phyloP scores from a whole-genome alignment of 2,113 vertebrate species.

The Fregetta grallaria region DNA sequence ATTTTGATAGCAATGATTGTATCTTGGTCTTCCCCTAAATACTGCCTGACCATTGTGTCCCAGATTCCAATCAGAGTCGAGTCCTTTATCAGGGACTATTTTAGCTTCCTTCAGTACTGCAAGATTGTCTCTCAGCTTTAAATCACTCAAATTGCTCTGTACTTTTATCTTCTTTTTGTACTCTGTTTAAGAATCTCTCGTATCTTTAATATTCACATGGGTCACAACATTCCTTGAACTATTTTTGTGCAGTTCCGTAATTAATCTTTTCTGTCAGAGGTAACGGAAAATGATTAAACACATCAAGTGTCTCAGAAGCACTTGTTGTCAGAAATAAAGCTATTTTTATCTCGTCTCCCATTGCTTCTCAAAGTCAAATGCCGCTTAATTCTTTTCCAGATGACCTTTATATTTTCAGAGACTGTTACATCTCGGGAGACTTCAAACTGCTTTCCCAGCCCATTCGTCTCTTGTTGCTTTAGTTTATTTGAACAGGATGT shows the following conservation, averaged over 20 bases:
- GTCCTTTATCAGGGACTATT: constrained; percentile 27
- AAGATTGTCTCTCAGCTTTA: constrained; percentile 16
- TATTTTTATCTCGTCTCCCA: constrained; percentile 45
- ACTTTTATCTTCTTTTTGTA: constrained; percentile 62
- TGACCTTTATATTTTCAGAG: constrained; percentile 59
- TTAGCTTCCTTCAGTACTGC: neutral
- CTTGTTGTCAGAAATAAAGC: constrained; percentile 62
- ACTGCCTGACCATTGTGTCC: neutral
- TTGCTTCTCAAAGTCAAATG: constrained; percentile 41
- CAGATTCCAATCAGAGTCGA: neutral
- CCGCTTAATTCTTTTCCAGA: constrained; percentile 25
- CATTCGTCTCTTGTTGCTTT: neutral
- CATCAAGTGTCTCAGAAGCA: constrained; percentile 61
- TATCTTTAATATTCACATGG: constrained; percentile 61
- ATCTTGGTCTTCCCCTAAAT: neutral
- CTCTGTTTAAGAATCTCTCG: constrained; percentile 42
- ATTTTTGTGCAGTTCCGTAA: constrained; percentile 51
- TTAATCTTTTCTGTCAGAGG: constrained; percentile 65
- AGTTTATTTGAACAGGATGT: neutral
- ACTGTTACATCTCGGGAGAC: neutral
- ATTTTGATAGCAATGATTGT: neutral
- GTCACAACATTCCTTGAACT: constrained; percentile 58
- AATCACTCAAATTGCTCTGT: constrained; percentile 22
- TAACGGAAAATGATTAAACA: constrained; percentile 56
- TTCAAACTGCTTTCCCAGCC: neutral